Conservation (phyloP, 2,113 vertebrate species). For the Arenaria interpres region DNA sequence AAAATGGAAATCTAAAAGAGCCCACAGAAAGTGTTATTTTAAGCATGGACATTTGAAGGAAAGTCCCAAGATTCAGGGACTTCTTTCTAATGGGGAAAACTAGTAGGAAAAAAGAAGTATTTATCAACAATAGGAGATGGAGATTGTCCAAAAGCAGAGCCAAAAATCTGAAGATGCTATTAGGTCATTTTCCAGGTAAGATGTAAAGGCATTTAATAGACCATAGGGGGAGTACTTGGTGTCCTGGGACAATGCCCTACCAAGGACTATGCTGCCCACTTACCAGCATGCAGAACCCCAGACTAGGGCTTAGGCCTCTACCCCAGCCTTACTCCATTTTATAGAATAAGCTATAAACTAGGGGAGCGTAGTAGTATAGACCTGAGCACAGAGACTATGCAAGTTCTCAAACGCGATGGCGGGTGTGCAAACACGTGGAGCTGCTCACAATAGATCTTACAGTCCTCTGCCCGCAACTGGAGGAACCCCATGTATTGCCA, state of each 20-base stretch:
- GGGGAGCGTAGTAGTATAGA: not conserved
- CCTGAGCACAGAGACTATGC: fast-evolving
- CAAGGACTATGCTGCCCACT: not conserved
- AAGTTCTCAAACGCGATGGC: not conserved
- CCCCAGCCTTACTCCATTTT: not conserved
- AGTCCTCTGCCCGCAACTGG: not conserved
- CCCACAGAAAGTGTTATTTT: not conserved
- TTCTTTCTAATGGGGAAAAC: conserved; percentile 9
- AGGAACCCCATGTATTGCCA: not conserved
- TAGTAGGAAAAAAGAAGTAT: not conserved
- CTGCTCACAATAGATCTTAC: not conserved
- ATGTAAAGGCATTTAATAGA: not conserved
- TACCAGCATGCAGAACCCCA: not conserved
- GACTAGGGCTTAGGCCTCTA: not conserved
- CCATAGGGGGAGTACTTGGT: not conserved
- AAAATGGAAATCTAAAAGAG: not conserved
- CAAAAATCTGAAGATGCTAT: not conserved
- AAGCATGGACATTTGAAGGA: not conserved
- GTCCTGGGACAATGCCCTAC: not conserved
- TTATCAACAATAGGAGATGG: not conserved
- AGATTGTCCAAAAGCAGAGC: not conserved
- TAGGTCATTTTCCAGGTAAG: not conserved
- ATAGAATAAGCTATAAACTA: not conserved
- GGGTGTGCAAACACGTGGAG: not conserved
- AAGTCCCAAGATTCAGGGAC: not conserved